phyloP scores from a whole-genome alignment of 2,113 vertebrate genomes.

The Daboia siamensis region DNA sequence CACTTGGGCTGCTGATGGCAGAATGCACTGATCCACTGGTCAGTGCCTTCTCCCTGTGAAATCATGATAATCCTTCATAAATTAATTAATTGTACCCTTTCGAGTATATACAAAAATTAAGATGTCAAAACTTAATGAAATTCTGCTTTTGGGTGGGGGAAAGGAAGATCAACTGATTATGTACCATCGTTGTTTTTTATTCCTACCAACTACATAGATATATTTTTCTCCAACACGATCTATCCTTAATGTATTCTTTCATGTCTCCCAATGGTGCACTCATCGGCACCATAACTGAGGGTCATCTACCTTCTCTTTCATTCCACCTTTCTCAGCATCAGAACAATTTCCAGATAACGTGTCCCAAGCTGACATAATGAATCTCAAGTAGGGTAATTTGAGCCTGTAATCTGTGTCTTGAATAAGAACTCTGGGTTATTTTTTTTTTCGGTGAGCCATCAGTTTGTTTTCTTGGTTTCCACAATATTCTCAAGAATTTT shows the following conservation, averaged over 20 bases:
- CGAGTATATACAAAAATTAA: neutral
- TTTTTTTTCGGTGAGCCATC: neutral
- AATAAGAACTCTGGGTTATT: neutral
- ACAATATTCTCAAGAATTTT: neutral
- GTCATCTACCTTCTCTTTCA: neutral
- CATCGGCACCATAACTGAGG: neutral
- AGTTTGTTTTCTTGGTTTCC: neutral
- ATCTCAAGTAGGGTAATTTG: neutral
- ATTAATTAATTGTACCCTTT: neutral
- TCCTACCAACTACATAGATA: neutral
- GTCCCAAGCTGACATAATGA: neutral
- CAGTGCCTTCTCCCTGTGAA: neutral
- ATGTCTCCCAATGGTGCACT: neutral
- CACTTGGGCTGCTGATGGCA: neutral
- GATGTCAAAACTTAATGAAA: neutral
- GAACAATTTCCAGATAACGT: neutral
- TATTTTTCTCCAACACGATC: neutral
- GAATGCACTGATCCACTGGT: neutral
- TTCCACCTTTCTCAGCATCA: neutral
- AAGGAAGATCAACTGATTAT: neutral
- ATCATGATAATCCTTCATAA: neutral
- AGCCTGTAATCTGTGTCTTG: neutral
- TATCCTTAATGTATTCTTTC: neutral
- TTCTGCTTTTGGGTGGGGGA: neutral
- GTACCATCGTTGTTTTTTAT: neutral